Base-by-base conservation (phyloP, 2,113 vertebrate species). In the Addax nasomaculatus region DNA sequence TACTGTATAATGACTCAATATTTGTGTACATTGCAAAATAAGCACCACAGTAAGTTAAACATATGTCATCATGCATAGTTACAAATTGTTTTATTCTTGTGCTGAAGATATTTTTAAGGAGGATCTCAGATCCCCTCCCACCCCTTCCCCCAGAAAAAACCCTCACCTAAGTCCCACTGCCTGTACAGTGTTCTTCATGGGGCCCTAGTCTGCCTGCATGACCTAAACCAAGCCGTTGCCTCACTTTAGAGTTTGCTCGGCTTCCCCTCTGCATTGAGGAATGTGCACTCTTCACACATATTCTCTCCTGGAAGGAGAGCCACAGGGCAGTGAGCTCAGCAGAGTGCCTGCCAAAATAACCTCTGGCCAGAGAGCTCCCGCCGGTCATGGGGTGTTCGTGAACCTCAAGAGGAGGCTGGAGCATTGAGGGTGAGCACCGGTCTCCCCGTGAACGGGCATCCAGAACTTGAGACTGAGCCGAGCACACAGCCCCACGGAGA, bases 361-460 rank as follows among this genome's bases (percentile, higher is more conserved):
- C 14, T 25, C 30, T 60, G 29, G 88, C 16, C 70, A 3, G 6
- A 23, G 43, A 49, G 73, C 55, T 23, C 29, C 45, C 2, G 0
- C 21, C 1, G 19, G 39, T 27, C 25, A 47, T 23, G n/a, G 57
- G 45, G 17, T 51, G 45, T 51, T 51, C 25, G 2, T 6, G 23
- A 81, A 73, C 23, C n/a, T 13, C 30, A 10, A 25, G 25, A 45
- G 55, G 55, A 79, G 55, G 30, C n/a, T 8, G 7, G 43, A 60
- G 76, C 43, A 3, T 16, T 36, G 55, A 64, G 57, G 25, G 57
- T 2, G 25, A 29, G 57, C 25, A 1, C 45, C 0, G 1, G 6
- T 51, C 43, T 33, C 33, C 62, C 43, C 0, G 6, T 3, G 43
- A 45, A 13, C 0, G 0, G 21, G 10, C 16, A 4, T 60, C 78